These are phyloP conservation scores for Oplegnathus fasciatus DNA, from an alignment of 2,113 vertebrate species.

Conservation along the genomic window DNA sequence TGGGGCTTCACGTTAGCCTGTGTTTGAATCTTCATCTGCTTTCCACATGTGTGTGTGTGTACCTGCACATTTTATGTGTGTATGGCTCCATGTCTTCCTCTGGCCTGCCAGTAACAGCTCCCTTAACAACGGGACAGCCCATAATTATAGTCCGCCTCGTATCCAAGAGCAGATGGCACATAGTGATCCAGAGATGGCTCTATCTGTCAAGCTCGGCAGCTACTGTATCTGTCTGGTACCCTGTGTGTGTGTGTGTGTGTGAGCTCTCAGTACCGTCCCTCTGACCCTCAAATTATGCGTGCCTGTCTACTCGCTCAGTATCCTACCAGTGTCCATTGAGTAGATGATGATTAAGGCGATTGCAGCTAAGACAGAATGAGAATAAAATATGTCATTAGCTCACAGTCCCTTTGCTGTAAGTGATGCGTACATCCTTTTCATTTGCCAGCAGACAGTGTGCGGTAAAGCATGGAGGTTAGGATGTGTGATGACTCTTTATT, in stretches of 20 bases:
- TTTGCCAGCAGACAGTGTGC: not conserved
- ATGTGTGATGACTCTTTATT: conserved; percentile 21
- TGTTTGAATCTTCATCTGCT: conserved; percentile 11
- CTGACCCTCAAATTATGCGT: conserved; percentile 47
- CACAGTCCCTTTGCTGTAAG: conserved; percentile 3
- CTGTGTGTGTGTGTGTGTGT: not conserved
- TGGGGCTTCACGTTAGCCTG: not conserved
- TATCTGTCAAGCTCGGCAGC: conserved; percentile 62
- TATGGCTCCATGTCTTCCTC: conserved; percentile 44
- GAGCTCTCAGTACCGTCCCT: conserved; percentile 6
- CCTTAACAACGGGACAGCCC: conserved; percentile 74
- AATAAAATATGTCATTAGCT: conserved; percentile 35
- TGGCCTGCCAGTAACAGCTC: conserved; percentile 67
- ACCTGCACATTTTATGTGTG: conserved; percentile 33
- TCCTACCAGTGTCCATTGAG: conserved; percentile 36
- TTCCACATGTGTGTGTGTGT: not conserved
- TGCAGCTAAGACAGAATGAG: conserved; percentile 8
- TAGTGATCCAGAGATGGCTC: conserved; percentile 74
- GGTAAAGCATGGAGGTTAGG: conserved; percentile 22
- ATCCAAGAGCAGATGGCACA: conserved; percentile 79
- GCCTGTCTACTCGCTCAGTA: conserved; percentile 26
- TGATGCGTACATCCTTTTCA: not conserved
- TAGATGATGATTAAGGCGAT: conserved; percentile 46
- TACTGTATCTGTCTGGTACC: conserved; percentile 55
- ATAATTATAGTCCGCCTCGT: conserved; percentile 73